Base-by-base conservation (phyloP, 2,113 vertebrate species). In the Hirundichthys speculiger region DNA sequence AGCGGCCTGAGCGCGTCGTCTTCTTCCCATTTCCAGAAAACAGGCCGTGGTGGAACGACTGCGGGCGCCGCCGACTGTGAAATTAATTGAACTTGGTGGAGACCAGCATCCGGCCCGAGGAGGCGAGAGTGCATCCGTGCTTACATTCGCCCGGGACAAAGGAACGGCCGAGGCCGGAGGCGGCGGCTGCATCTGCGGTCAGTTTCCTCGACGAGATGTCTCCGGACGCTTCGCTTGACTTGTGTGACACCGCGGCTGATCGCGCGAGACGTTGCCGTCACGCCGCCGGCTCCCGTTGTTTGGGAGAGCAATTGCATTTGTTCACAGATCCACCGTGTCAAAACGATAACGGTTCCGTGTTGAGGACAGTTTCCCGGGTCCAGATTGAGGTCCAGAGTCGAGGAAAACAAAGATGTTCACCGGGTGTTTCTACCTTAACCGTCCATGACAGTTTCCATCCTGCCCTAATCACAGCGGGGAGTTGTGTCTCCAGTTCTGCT, bases 11-110 rank as follows among this genome's bases (percentile, higher is more conserved):
- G 48, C 47, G 66, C 51, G 54, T 76, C 70, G 61, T 49, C 57
- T 79, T 81, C 79, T 46, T 68, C 54, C 55, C 68, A 41, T 73
- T 79, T 73, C 64, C 74, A 79, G 76, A 84, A 80, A 81, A 82
- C 76, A 69, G 52, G 69, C 72, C 67, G 21, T 1, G 56, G 49
- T 2, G 63, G 69, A 82, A 79, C 68, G 77, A 70, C 79, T 74
- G 77, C 18, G 24, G 65, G 77, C 24, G 69, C 80, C 45, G 68
- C 91, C 84, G 71, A 89, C 90, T 90, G 90, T 91, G 92, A 92
- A 89, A 91, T 89, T 87, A 93, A 92, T 93, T 92, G 88, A 90
- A 90, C 78, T 90, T 75, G 80, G 71, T 69, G 46, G 60, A 63
- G 63, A 82, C 73, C 81, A 76, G 64, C 77, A 64, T 82, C 75